Percentiles rank a stretch among this genome's conserved stretches.
Conservation (phyloP, 1,140 invertebrate species). For the Ceratitis capitata region DNA sequence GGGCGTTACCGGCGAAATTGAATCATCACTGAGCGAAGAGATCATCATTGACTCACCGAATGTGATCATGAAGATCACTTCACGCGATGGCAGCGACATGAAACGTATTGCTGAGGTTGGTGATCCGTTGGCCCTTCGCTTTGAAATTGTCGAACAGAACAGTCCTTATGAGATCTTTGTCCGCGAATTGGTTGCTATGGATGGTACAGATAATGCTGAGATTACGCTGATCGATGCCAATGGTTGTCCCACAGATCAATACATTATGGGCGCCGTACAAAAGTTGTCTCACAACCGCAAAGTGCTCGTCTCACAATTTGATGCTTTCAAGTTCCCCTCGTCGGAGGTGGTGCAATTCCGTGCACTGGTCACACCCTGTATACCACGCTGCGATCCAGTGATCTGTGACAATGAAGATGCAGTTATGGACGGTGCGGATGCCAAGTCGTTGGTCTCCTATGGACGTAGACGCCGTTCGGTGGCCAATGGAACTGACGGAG, state of each 20-base stretch:
- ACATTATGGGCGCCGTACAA: conserved; percentile 91
- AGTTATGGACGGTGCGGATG: conserved; percentile 77
- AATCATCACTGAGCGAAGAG: conserved; percentile 81
- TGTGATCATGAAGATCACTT: conserved; percentile 94
- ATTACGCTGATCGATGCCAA: conserved; percentile 90
- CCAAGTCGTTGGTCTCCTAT: conserved; percentile 69
- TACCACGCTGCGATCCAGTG: conserved; percentile 90
- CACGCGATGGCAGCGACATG: conserved; percentile 77
- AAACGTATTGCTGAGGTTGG: conserved; percentile 87
- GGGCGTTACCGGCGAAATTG: conserved; percentile 86
- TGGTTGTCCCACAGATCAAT: conserved; percentile 91
- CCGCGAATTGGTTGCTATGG: conserved; percentile 91
- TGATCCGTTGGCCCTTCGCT: conserved; percentile 87
- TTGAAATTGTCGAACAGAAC: conserved; percentile 90
- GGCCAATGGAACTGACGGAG: conserved; percentile 49
- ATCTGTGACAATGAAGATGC: conserved; percentile 86
- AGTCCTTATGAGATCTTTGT: conserved; percentile 96
- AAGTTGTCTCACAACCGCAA: conserved; percentile 81
- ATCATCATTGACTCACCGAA: conserved; percentile 91
- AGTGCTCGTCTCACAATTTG: conserved; percentile 86
- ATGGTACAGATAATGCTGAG: conserved; percentile 90
- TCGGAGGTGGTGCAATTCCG: conserved; percentile 94
- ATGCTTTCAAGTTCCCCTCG: conserved; percentile 96
- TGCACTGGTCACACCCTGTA: conserved; percentile 90
- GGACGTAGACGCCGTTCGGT: conserved; percentile 70